A percentile compares a stretch with the other conserved stretches of the same genome.
Conservation (phyloP, 2,888 invertebrate genomes). For the Melitaea athalia region DNA sequence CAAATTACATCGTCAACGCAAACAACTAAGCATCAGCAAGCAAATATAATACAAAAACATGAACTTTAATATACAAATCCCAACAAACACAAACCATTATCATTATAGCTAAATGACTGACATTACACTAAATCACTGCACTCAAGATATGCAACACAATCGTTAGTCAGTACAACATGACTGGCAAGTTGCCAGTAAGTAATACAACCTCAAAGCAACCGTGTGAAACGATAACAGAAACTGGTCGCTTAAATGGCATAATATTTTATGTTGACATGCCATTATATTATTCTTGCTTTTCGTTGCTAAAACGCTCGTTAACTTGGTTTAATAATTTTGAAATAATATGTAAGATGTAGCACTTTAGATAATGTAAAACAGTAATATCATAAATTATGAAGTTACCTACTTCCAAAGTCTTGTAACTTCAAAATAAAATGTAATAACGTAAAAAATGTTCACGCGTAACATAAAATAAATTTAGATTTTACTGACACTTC, state of each 20-base stretch:
- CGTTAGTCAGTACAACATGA: conserved; percentile 39
- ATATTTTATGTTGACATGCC: conserved; percentile 25
- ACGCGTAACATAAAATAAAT: too few relatives aligned
- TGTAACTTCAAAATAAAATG: too few relatives aligned
- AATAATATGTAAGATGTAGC: not conserved
- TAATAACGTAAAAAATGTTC: too few relatives aligned
- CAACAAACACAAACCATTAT: not conserved
- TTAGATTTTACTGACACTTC: too few relatives aligned
- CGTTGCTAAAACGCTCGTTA: not conserved
- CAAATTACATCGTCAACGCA: not conserved
- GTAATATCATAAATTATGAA: conserved; percentile 2
- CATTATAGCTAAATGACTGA: conserved; percentile 4
- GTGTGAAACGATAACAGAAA: conserved; percentile 41
- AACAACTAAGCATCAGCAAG: not conserved
- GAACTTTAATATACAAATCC: not conserved
- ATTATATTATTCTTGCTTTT: not conserved
- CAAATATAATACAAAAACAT: not conserved
- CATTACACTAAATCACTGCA: conserved; percentile 7
- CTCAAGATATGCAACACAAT: conserved; percentile 38
- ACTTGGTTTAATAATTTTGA: not conserved
- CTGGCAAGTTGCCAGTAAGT: conserved; percentile 41
- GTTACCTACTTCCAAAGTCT: not conserved
- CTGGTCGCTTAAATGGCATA: conserved; percentile 37
- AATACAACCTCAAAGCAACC: conserved; percentile 40
- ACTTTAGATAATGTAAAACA: conserved; percentile 1